Base-by-base conservation (phyloP, 2,113 vertebrate species). In the Pimephales promelas region DNA sequence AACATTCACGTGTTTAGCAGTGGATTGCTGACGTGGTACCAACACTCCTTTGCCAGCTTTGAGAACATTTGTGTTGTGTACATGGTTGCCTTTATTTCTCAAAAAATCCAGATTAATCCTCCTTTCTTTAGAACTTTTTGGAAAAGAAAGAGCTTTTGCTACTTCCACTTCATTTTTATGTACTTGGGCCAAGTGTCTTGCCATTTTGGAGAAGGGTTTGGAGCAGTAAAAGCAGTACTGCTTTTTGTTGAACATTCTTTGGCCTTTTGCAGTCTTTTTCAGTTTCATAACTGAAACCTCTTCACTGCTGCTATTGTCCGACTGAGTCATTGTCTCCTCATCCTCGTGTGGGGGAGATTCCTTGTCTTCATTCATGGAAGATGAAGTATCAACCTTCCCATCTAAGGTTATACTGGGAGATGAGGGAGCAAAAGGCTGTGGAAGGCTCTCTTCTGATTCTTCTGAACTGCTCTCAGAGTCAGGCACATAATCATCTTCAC, bases 71-170 rank as follows among this genome's bases (percentile, higher is more conserved):
- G 57, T 72, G 34, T 86, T 88, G 72, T 85, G 85, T 11, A 10
- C 66, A 52, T 45, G 31, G 43, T 85, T 82, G 26, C 77, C 85
- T 64, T 88, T 84, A 13, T 87, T 87, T 45, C 81, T 47, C 13
- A 85, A 70, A 0, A 86, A 26, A 57, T 83, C 83, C 16, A 86
- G 80, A 54, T 84, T 68, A 31, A 86, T 11, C 74, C 84, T 87
- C 13, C 34, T 10, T 75, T 71, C 34, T 68, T 43, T 71, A 71
- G 68, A 71, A 1, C 18, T 0, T 22, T 71, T 43, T 40, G 36
- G 68, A 13, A 22, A 71, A 52, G 26, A 31, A 10, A 85, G 52
- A 24, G 83, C 84, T 40, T 76, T 74, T 75, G 75, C 84, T n/a
- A 83, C 68, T 1, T 83, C 57, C 20, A 64, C 8, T 4, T 71